Conservation (phyloP, 2,888 invertebrate genomes). For the Antheraea assamensis region DNA sequence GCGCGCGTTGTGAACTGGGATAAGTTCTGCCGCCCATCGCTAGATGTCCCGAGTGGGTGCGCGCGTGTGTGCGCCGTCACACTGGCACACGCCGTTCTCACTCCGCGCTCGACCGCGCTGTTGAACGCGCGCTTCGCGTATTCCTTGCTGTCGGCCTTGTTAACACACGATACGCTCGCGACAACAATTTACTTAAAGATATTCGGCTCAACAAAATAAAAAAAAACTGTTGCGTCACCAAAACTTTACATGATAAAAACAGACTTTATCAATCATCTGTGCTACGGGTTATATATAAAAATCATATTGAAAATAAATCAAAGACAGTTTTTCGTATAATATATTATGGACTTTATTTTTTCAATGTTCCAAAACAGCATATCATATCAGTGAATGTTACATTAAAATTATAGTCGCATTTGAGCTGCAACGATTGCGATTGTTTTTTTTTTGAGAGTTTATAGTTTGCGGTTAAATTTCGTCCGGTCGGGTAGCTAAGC, state of each 20-base stretch:
- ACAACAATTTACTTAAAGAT: constrained; percentile 48
- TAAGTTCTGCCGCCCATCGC: constrained; percentile 68
- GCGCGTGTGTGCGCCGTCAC: constrained; percentile 73
- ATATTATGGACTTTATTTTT: constrained; percentile 37
- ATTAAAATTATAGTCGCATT: constrained; percentile 30
- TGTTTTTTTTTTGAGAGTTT: constrained; percentile 42
- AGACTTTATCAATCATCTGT: constrained; percentile 40
- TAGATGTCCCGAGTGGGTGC: constrained; percentile 61
- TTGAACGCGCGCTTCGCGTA: constrained; percentile 73
- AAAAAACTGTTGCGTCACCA: constrained; percentile 59
- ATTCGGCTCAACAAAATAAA: constrained; percentile 52
- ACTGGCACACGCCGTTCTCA: constrained; percentile 68
- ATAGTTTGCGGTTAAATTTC: constrained; percentile 59
- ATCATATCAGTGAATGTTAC: constrained; percentile 68
- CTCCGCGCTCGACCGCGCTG: constrained; percentile 80
- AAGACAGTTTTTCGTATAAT: constrained; percentile 35
- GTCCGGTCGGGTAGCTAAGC: constrained; percentile 76
- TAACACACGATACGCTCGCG: constrained; percentile 68
- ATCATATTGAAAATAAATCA: constrained; percentile 21
- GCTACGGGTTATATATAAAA: constrained; percentile 34
- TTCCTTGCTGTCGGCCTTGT: constrained; percentile 46
- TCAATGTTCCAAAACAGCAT: constrained; percentile 48
- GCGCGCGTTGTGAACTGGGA: constrained; percentile 39
- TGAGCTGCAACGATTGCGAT: constrained; percentile 17
- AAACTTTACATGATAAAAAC: constrained; percentile 33